Base-by-base conservation (phyloP, 2,113 vertebrate species). In the Hoplias malabaricus region DNA sequence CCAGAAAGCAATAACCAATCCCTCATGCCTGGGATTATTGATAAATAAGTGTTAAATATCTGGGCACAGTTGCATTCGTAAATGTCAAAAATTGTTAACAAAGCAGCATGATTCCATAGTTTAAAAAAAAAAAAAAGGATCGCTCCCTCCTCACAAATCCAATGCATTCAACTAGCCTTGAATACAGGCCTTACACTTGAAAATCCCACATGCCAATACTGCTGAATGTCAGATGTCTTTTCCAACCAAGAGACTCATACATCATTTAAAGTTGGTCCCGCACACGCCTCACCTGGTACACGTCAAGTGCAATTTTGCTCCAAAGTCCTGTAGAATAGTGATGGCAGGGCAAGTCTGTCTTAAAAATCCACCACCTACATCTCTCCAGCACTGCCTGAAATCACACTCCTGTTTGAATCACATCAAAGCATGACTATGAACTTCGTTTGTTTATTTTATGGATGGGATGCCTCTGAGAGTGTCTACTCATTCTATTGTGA, bases 111-210 rank as follows among this genome's bases (percentile, higher is more conserved):
- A 59, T 34, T 50, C 23, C 31, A 61, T n/a, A 33, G 34, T 43
- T n/a, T n/a, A n/a, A n/a, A n/a, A n/a, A n/a, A n/a, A n/a, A 65
- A 74, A 43, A 21, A 36, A 29, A 69, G 36, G 43, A 59, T 69
- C 13, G 87, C 85, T 85, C 85, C 85, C 83, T 86, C 80, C 74
- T 78, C 80, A 83, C 82, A 78, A 82, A 85, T 76, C 59, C 85
- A 78, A 48, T 43, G 14, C 19, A 78, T 68, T 80, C 84, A 10
- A 23, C 23, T 10, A 59, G 84, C 79, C 66, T 71, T 43, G 82
- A 84, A 65, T 66, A 61, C 38, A 67, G 80, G 42, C 67, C 69
- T 79, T 57, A 31, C 27, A 13, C 75, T 63, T 63, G 38, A 31
- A 70, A 82, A 84, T 80, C 80, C 80, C 57, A 84, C 61, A 69